Base-by-base conservation (phyloP, 2,888 invertebrate genomes). In the Eudemis profundana region DNA sequence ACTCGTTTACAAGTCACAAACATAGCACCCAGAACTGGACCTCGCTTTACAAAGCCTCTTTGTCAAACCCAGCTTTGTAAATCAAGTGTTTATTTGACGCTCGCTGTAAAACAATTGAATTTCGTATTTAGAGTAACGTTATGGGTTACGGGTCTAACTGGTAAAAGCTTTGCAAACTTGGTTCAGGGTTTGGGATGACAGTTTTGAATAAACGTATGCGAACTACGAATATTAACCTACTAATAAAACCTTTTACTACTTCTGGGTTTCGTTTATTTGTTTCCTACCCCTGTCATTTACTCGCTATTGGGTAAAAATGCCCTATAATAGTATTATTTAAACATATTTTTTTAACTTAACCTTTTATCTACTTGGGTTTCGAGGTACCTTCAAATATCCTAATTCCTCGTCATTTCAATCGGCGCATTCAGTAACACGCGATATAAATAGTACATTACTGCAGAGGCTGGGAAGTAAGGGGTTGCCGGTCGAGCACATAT, bases 21-120 rank as follows among this genome's bases (percentile, higher is more conserved):
- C n/a, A 14, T 5, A 5, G 2, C 14, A 27, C 7, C 14, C 21
- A 29, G 12, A 33, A 14, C 29, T 33, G 29, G 49, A 33, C 29
- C 17, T 27, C 15, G n/a, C 27, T 47, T 15, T 10, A 17, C 12
- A 50, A 50, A 50, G 33, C 29, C 17, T 12, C 33, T 50, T 50
- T 50, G 29, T 33, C 29, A 33, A 4, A 5, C 19, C 5, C 17
- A n/a, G 17, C 7, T 17, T 50, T 15, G 17, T 4, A 33, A 29
- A 44, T 12, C 23, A 12, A 4, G 12, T 44, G 29, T 19, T 29
- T 42, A 17, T 29, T 44, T 15, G 12, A 36, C 23, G 7, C 8
- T 19, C 29, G 42, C 8, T 42, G 19, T 8, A 15, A 53, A 44
- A 53, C 51, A 61, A 44, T 61, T 53, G 12, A 53, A 53, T 36